Percentiles rank a stretch among this genome's conserved stretches.
phyloP scores from a whole-genome alignment of 2,888 invertebrate genomes.

The Aplocera efformata region DNA sequence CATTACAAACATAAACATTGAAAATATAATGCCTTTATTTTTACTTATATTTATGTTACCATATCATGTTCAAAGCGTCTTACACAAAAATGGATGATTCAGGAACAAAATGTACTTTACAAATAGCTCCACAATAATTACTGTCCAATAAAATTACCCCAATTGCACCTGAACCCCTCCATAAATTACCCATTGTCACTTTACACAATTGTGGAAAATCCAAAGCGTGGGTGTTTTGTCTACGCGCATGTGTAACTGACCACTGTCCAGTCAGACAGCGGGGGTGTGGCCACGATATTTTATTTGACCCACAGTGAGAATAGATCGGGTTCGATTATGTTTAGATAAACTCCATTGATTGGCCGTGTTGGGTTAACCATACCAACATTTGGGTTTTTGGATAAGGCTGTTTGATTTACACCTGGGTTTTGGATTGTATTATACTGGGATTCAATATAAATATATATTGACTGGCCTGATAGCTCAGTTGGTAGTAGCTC shows the following conservation, averaged over 20 bases:
- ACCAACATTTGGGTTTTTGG: slow-evolving; percentile 22
- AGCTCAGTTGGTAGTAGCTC: no score
- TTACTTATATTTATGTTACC: no score
- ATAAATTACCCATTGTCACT: slow-evolving; percentile 17
- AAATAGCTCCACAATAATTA: no score
- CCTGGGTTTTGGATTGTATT: slow-evolving; percentile 1
- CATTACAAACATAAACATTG: no score
- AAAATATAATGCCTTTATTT: no score
- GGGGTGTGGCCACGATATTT: slow-evolving; percentile 59
- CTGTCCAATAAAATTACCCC: slow-evolving; percentile 8
- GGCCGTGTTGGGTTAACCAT: slow-evolving; percentile 27
- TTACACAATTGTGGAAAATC: slow-evolving; percentile 33
- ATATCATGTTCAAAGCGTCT: no score
- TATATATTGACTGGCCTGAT: slow-evolving; percentile 2
- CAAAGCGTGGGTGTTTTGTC: slow-evolving; percentile 54
- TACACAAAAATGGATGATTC: no score
- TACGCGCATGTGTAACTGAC: slow-evolving; percentile 71
- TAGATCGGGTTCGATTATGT: slow-evolving; percentile 57
- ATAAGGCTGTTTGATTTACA: slow-evolving; percentile 13
- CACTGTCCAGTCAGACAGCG: slow-evolving; percentile 66
- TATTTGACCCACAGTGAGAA: slow-evolving; percentile 42
- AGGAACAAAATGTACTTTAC: no score
- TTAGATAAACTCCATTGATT: slow-evolving; percentile 31
- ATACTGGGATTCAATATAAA: neutral
- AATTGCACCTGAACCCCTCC: slow-evolving; percentile 17